phyloP scores from a whole-genome alignment of 2,888 invertebrate genomes.

The Epinotia demarniana region DNA sequence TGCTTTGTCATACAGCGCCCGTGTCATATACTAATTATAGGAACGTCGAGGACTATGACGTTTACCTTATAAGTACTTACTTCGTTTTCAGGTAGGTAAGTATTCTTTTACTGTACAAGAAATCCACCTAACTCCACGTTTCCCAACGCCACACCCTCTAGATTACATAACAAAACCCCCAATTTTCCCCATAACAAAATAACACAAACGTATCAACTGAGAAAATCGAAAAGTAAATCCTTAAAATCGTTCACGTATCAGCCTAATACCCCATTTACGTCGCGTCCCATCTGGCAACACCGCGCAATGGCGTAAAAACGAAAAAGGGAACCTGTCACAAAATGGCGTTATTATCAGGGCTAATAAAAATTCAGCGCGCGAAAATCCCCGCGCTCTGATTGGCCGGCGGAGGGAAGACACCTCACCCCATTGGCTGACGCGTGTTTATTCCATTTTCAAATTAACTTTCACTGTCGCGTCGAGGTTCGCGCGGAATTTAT shows the following conservation, averaged over 20 bases:
- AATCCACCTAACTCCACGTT: neutral
- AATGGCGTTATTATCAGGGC: conserved; percentile 82
- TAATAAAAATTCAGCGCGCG: conserved; percentile 85
- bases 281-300: conserved; percentile 66
- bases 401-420: conserved; percentile 71
- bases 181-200: conserved; percentile 44
- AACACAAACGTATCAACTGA: conserved; percentile 49
- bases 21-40: too few relatives aligned
- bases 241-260: conserved; percentile 63
- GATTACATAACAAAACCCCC: conserved; percentile 22
- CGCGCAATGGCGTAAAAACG: conserved; percentile 58
- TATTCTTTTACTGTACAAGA: neutral
- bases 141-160: conserved; percentile 5
- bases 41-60: neutral
- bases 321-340: conserved; percentile 77
- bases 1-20: too few relatives aligned
- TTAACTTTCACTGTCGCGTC: conserved; percentile 81
- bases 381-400: conserved; percentile 75
- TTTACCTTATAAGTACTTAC: neutral
- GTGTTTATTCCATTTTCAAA: conserved; percentile 84
- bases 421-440: conserved; percentile 72
- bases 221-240: conserved; percentile 57
- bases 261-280: conserved; percentile 61
- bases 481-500: conserved; percentile 71
- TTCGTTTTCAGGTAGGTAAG: neutral